Percentiles rank a stretch among this genome's conserved stretches.
Conservation (phyloP, 2,888 invertebrate species). For the Drosophila buzzatii region DNA sequence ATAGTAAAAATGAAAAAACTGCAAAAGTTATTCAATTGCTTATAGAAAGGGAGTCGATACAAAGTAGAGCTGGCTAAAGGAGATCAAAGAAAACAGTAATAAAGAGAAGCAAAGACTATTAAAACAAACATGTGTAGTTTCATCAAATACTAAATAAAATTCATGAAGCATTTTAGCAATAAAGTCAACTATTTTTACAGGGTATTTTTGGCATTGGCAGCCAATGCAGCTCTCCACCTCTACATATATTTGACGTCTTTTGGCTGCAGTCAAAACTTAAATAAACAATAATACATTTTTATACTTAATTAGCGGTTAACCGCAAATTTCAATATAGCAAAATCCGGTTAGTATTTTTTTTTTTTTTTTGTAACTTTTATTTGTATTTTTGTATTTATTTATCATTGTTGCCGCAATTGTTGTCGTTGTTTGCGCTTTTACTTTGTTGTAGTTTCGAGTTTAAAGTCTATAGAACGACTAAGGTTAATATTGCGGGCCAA, state of each 20-base stretch:
- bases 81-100: neutral
- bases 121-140: no score
- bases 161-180: no score
- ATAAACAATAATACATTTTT: conserved; percentile 62
- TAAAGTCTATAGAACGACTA: conserved; percentile 39
- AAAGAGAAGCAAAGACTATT: no score
- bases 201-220: conserved; percentile 10
- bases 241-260: conserved; percentile 20
- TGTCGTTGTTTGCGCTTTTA: conserved; percentile 44
- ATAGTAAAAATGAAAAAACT: conserved; percentile 3
- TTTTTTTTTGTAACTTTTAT: neutral
- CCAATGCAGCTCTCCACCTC: conserved; percentile 7
- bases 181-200: neutral
- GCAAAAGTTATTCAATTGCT: conserved; percentile 33
- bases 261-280: conserved; percentile 44
- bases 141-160: no score
- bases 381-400: conserved; percentile 9
- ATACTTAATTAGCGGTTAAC: conserved; percentile 83
- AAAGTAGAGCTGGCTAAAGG: no score
- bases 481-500: conserved; percentile 56
- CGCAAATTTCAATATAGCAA: conserved; percentile 73
- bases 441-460: conserved; percentile 72
- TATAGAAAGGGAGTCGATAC: neutral
- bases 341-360: conserved; percentile 43
- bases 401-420: conserved; percentile 28